Percentiles rank a stretch among this genome's conserved stretches.
Conservation (phyloP, 2,888 invertebrate species). For the Onthophagus sagittarius region DNA sequence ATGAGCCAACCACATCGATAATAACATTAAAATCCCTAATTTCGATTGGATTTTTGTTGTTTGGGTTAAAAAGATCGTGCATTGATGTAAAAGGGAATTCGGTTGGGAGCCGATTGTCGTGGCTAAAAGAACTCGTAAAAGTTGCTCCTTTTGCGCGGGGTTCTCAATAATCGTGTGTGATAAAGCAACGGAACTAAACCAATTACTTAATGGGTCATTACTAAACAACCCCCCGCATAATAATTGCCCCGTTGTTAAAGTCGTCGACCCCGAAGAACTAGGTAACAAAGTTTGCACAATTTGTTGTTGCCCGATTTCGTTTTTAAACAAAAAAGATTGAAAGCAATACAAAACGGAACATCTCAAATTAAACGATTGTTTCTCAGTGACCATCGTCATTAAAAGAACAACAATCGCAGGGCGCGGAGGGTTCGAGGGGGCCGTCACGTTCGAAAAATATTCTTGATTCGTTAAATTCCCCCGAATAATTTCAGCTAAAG, state of each 20-base stretch:
- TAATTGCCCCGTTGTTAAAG: constrained; percentile 79
- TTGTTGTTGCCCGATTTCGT: constrained; percentile 81
- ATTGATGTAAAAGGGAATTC: constrained; percentile 85
- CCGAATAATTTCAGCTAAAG: constrained; percentile 80
- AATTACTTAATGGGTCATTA: constrained; percentile 82
- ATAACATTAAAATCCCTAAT: constrained; percentile 86
- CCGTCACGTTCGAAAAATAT: constrained; percentile 83
- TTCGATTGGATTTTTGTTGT: constrained; percentile 76
- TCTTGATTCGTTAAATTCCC: constrained; percentile 90
- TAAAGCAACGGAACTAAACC: constrained; percentile 92
- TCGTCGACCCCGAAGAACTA: constrained; percentile 66
- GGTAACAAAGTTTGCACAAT: constrained; percentile 92
- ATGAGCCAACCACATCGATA: constrained; percentile 83
- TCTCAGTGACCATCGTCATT: constrained; percentile 99
- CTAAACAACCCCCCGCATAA: constrained; percentile 91
- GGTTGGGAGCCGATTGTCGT: constrained; percentile 80
- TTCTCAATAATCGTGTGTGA: constrained; percentile 88
- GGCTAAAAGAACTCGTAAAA: constrained; percentile 86
- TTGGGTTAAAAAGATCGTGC: constrained; percentile 78
- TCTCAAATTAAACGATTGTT: constrained; percentile 83
- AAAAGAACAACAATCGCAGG: constrained; percentile 91
- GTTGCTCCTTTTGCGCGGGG: constrained; percentile 79
- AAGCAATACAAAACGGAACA: constrained; percentile 97
- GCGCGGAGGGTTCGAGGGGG: constrained; percentile 89
- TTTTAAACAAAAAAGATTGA: constrained; percentile 91